phyloP scores from a whole-genome alignment of 2,113 vertebrate genomes.

The Zonotrichia leucophrys region DNA sequence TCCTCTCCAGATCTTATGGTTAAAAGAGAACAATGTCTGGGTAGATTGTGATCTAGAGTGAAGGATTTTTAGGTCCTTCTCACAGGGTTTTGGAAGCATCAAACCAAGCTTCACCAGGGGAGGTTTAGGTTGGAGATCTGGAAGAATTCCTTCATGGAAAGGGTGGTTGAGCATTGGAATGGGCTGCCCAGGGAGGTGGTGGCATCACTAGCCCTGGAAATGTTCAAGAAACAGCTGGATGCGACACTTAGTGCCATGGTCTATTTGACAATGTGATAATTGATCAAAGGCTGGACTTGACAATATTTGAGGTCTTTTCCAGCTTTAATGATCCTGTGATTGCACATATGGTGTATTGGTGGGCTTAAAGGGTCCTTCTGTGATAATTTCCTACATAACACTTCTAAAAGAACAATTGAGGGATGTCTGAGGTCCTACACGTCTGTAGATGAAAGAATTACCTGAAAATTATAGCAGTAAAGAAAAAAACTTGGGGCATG shows the following conservation, averaged over 20 bases:
- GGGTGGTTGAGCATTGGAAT: not conserved
- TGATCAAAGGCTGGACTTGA: not conserved
- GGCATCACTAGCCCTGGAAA: not conserved
- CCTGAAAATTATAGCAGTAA: not conserved
- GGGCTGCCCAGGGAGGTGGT: not conserved
- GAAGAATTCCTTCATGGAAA: not conserved
- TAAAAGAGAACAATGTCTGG: not conserved
- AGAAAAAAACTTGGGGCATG: not conserved
- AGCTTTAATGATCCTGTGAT: not conserved
- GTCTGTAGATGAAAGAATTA: not conserved
- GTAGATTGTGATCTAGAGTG: not conserved
- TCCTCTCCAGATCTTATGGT: not conserved
- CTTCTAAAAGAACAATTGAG: not conserved
- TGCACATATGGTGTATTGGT: accelerated
- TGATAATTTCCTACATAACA: not conserved
- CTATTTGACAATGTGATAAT: not conserved
- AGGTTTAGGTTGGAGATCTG: not conserved
- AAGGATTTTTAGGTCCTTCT: not conserved
- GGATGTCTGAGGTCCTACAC: not conserved
- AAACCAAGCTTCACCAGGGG: not conserved
- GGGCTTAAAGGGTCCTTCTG: not conserved
- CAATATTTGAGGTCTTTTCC: not conserved
- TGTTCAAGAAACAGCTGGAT: not conserved
- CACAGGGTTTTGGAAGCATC: not conserved
- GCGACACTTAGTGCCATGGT: not conserved